Base-by-base conservation (phyloP, 1,140 invertebrate species). In the Reticulitermes speratus region DNA sequence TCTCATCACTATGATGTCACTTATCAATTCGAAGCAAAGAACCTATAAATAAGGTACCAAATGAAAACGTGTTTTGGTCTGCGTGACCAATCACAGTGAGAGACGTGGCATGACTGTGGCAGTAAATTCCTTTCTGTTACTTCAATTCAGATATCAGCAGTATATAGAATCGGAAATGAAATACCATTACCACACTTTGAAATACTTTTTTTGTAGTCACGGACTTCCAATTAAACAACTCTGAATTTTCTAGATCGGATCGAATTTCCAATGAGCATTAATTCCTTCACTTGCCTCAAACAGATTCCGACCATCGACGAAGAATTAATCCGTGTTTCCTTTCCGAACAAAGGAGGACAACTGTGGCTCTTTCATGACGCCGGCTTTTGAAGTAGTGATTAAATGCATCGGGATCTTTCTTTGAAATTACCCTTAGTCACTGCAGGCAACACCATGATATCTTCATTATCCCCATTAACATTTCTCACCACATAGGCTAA, bases 181-280 rank as follows among this genome's bases (percentile, higher is more conserved):
- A 16, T 30, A 30, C 25, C 25, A 16, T 75, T 8, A 30, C 25
- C 65, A 30, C 65, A 30, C 25, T 55, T 55, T 16, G 19, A 55
- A 55, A 55, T 14, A 55, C 19, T 55, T 55, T 55, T 21, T 55
- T 9, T 30, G 65, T n/a, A 8, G n/a, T 30, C 65, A 30, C 1
- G 65, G 65, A 75, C 0, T 75, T 75, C n/a, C 52, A 19, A 30
- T 75, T 75, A 75, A 30, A 30, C n/a, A 75, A 75, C 65, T 75
- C 65, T 75, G 25, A 30, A 75, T 75, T 75, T 75, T 75, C 65
- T 75, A 75, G n/a, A 30, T 75, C 65, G 25, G 65, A 75, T 75
- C 65, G 25, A 75, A 75, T 75, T 75, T 75, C 25, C 65, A 14
- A 30, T 75, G 11, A 75, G 65, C 25, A 75, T 75, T 75, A 75